Percentiles rank a stretch among this genome's conserved stretches.
Evolutionary conservation across 2,113 vertebrate genomes (phyloP).

Genomic region (Rhinolophus ferrumequinum): DNA sequence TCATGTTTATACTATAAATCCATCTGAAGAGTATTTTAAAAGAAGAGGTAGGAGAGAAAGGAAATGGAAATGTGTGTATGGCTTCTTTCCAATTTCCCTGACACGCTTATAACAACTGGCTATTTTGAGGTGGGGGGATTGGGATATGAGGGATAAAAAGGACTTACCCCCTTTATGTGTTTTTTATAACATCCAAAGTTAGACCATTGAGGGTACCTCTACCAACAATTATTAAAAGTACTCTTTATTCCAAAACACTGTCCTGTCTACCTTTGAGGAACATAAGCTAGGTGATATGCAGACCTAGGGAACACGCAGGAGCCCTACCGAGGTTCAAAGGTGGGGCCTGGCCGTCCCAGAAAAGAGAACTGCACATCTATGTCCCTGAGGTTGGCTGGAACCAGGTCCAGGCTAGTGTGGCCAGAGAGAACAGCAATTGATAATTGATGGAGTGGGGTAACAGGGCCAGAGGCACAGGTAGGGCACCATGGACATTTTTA

Average conservation of each 20-base stretch:
- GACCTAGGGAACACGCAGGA: not conserved
- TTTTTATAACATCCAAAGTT: not conserved
- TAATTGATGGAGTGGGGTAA: not conserved
- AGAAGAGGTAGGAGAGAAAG: not conserved
- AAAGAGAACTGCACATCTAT: not conserved
- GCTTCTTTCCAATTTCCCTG: not conserved
- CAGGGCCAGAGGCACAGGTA: not conserved
- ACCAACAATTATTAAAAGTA: not conserved
- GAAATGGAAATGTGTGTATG: not conserved
- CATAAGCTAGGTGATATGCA: not conserved
- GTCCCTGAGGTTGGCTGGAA: not conserved
- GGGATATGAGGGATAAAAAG: not conserved
- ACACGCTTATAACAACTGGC: not conserved
- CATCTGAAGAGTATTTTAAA: constrained; percentile 3
- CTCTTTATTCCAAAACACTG: not conserved
- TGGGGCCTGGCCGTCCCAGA: not conserved
- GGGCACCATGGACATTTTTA: not conserved
- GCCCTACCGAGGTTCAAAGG: not conserved
- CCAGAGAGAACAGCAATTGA: not conserved
- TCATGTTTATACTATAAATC: not conserved
- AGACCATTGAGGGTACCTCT: not conserved
- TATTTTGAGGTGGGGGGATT: not conserved
- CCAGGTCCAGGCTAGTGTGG: not conserved
- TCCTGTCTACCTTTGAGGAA: not conserved
- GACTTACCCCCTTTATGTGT: not conserved